phyloP scores from a whole-genome alignment of 2,888 invertebrate species.

The Drosophila greeni region DNA sequence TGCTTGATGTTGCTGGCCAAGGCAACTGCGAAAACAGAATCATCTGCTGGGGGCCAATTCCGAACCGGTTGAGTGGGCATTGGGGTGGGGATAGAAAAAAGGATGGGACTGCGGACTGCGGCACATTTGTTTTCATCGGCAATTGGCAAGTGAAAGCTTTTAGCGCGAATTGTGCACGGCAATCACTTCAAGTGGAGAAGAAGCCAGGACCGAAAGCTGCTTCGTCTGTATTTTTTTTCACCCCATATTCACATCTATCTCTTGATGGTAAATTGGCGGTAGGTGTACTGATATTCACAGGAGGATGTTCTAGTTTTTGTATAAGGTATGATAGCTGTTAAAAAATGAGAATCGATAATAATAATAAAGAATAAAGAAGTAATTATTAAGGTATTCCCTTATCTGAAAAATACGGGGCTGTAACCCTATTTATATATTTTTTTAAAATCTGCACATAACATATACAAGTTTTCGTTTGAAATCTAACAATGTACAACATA shows the following conservation, averaged over 20 bases:
- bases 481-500: too few relatives aligned
- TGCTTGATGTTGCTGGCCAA: slow-evolving; percentile 9
- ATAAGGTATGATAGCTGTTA: too few relatives aligned
- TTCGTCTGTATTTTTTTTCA: background rate
- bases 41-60: slow-evolving; percentile 30
- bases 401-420: too few relatives aligned
- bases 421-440: too few relatives aligned
- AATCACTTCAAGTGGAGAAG: slow-evolving; percentile 54
- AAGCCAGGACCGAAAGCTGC: slow-evolving; percentile 20
- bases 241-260: slow-evolving; percentile 4
- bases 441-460: too few relatives aligned
- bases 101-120: slow-evolving; percentile 22
- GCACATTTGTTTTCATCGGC: slow-evolving; percentile 59
- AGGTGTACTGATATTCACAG: background rate
- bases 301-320: too few relatives aligned
- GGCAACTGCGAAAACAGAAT: slow-evolving; percentile 37
- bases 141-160: slow-evolving; percentile 69
- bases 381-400: too few relatives aligned
- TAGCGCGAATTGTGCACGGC: slow-evolving; percentile 64
- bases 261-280: slow-evolving; percentile 5
- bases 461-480: too few relatives aligned
- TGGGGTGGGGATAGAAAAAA: slow-evolving; percentile 12
- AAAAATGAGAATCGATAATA: too few relatives aligned
- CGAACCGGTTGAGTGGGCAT: slow-evolving; percentile 26
- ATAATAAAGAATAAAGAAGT: too few relatives aligned